These are phyloP conservation scores for Enteromius thamalakanensis DNA, from an alignment of 2,797 vertebrate species.

Conservation along the genomic window DNA sequence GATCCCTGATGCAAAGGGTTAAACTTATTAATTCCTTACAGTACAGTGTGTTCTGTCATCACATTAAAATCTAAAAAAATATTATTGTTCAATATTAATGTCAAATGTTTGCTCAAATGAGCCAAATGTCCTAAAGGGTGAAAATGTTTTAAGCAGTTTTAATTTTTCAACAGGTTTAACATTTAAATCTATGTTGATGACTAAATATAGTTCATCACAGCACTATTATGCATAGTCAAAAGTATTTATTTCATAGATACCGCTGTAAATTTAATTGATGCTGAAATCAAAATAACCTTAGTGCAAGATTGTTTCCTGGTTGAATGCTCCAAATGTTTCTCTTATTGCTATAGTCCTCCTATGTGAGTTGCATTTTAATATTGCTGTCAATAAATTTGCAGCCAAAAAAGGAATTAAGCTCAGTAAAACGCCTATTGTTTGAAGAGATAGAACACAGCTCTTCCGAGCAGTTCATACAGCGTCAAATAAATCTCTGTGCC, in stretches of 20 bases:
- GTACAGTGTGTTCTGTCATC: too few relatives aligned
- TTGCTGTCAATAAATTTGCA: conserved; percentile 32
- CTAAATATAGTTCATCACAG: not conserved
- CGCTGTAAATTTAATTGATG: not conserved
- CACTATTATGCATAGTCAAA: not conserved
- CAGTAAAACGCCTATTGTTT: not conserved
- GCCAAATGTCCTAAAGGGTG: not conserved
- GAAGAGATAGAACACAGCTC: conserved; percentile 23
- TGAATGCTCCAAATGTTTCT: conserved; percentile 30
- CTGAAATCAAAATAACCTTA: not conserved
- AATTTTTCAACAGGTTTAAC: not conserved
- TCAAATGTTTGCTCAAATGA: too few relatives aligned
- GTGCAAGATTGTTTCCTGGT: too few relatives aligned
- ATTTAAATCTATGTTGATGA: not conserved
- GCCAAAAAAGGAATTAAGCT: conserved; percentile 32
- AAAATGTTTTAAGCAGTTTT: not conserved
- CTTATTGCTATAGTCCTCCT: conserved; percentile 26
- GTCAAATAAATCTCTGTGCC: conserved; percentile 47
- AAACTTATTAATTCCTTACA: too few relatives aligned
- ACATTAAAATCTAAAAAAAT: too few relatives aligned
- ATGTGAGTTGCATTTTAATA: conserved; percentile 11
- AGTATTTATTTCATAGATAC: not conserved
- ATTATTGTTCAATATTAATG: too few relatives aligned
- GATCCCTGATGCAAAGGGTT: too few relatives aligned
- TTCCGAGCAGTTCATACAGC: conserved; percentile 25